Evolutionary conservation across 2,888 invertebrate species (phyloP).

Genomic region (Temnothorax unifasciatus): DNA sequence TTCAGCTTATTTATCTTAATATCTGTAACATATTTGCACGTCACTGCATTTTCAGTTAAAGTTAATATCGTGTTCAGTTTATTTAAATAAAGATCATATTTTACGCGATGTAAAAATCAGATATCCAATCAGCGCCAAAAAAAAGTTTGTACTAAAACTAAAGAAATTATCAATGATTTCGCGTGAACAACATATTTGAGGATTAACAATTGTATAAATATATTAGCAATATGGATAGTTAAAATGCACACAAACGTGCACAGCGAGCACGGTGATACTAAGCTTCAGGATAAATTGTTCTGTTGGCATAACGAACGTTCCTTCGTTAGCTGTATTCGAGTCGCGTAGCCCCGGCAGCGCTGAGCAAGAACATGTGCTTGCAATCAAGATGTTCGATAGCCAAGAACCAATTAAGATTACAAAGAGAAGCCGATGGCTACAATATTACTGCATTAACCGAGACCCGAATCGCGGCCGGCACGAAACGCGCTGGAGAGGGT

Average conservation of each 20-base stretch:
- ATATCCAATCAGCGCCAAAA: neutral
- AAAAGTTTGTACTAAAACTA: neutral
- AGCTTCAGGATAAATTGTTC: constrained; percentile 50
- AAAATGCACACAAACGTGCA: constrained; percentile 22
- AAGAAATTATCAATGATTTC: neutral
- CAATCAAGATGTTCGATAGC: constrained; percentile 69
- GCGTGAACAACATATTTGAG: neutral
- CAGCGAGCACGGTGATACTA: constrained; percentile 7
- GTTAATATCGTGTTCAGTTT: neutral
- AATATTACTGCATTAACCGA: constrained; percentile 61
- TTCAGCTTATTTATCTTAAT: constrained; percentile 10
- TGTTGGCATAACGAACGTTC: constrained; percentile 56
- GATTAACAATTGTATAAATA: constrained; percentile 15
- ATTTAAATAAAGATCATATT: constrained; percentile 11
- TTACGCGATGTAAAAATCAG: neutral
- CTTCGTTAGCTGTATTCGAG: constrained; percentile 67
- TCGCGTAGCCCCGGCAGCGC: constrained; percentile 61
- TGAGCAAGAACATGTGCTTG: constrained; percentile 58
- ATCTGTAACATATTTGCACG: neutral
- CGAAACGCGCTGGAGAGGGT: constrained; percentile 38
- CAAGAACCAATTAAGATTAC: constrained; percentile 73
- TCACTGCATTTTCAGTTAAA: constrained; percentile 3
- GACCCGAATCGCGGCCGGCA: constrained; percentile 59
- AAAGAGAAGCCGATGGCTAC: constrained; percentile 71
- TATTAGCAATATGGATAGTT: constrained; percentile 17